Conservation (phyloP, 2,113 vertebrate genomes). For the Tetraodon nigroviridis region DNA sequence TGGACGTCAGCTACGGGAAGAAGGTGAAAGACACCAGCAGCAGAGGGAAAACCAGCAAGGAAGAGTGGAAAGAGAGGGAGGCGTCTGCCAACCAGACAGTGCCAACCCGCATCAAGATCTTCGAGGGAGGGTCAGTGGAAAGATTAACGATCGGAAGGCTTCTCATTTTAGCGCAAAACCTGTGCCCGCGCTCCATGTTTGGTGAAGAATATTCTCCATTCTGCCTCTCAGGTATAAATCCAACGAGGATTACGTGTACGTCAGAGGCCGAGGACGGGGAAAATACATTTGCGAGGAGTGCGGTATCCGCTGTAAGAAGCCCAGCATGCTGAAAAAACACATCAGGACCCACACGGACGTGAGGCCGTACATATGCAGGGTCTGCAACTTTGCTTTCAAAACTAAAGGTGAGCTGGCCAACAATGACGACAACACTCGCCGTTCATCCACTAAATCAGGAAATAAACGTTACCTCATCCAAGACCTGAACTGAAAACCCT, state of each 20-base stretch:
- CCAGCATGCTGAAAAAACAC: conserved; percentile 99
- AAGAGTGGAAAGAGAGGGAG: conserved; percentile 91
- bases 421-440: not conserved
- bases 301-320: conserved; percentile 98
- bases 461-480: no score
- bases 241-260: conserved; percentile 97
- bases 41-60: conserved; percentile 88
- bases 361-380: conserved; percentile 93
- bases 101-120: conserved; percentile 96
- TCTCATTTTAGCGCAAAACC: conserved; percentile 26
- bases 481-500: no score
- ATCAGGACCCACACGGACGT: conserved; percentile 97
- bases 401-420: conserved; percentile 84
- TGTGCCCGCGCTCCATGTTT: not conserved
- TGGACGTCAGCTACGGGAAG: conserved; percentile 86
- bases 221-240: conserved; percentile 86
- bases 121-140: conserved; percentile 93
- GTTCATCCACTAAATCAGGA: no score
- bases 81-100: conserved; percentile 80
- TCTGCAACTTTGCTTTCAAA: conserved; percentile 99
- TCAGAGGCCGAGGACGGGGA: conserved; percentile 92
- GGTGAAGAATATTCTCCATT: conserved; percentile 6
- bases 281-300: conserved; percentile 99
- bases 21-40: conserved; percentile 84
- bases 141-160: conserved; percentile 37